Conservation (phyloP, 2,888 invertebrate genomes). For the Caradrina clavipalpis region DNA sequence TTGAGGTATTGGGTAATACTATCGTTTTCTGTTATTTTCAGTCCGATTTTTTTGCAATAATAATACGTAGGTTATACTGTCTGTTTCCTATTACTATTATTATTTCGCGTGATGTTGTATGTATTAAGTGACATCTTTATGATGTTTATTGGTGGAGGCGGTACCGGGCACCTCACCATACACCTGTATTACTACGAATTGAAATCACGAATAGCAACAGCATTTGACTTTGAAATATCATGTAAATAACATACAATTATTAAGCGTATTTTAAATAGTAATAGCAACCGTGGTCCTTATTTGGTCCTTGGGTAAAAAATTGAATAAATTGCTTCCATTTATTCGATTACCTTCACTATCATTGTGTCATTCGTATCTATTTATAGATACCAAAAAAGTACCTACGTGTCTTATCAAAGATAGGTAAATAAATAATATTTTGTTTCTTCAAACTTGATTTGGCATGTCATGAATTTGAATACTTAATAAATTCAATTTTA, state of each 20-base stretch:
- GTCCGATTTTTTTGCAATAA: neutral
- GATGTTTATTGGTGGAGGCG: slow-evolving; percentile 19
- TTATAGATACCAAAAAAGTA: slow-evolving; percentile 18
- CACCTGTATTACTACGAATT: slow-evolving; percentile 18
- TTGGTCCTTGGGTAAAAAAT: slow-evolving; percentile 12
- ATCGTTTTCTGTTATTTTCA: slow-evolving; percentile 9
- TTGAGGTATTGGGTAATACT: neutral
- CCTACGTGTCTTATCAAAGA: slow-evolving; percentile 19
- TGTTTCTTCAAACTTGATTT: slow-evolving; percentile 23
- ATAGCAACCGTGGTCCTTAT: neutral
- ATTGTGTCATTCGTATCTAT: slow-evolving; percentile 2
- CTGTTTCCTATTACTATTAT: too few relatives aligned
- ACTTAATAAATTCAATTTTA: slow-evolving; percentile 24
- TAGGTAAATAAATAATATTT: slow-evolving; percentile 40
- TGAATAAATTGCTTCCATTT: slow-evolving; percentile 8
- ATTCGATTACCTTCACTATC: neutral
- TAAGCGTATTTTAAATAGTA: slow-evolving; percentile 3
- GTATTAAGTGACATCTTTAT: slow-evolving; percentile 18
- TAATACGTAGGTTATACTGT: neutral
- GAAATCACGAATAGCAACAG: slow-evolving; percentile 36
- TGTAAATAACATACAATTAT: slow-evolving; percentile 8
- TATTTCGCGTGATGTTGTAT: neutral
- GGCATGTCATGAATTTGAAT: slow-evolving; percentile 13
- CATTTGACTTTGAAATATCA: slow-evolving; percentile 20
- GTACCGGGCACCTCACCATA: slow-evolving; percentile 34